A percentile compares a stretch with the other conserved stretches of the same genome.
Conservation (phyloP, 2,888 invertebrate species). For the Acanthosoma haemorrhoidale region DNA sequence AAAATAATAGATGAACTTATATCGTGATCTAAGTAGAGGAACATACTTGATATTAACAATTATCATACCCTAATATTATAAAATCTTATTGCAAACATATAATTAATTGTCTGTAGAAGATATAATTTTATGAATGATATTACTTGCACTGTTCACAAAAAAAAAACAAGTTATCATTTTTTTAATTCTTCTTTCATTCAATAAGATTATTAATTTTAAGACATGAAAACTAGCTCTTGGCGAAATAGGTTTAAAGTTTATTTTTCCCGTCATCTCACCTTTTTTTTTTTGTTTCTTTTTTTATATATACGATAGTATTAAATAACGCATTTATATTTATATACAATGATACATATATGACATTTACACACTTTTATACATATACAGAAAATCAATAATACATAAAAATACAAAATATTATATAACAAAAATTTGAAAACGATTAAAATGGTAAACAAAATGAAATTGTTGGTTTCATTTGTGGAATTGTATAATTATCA, state of each 20-base stretch:
- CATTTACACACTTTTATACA: slow-evolving; percentile 34
- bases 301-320: slow-evolving; percentile 22
- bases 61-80: slow-evolving; percentile 27
- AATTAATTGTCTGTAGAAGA: slow-evolving; percentile 17
- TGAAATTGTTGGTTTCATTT: slow-evolving; percentile 12
- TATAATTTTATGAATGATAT: background rate
- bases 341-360: slow-evolving; percentile 29
- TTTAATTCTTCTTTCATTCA: background rate
- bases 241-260: background rate
- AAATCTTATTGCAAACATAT: slow-evolving; percentile 30
- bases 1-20: slow-evolving; percentile 38
- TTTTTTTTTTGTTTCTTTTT: background rate
- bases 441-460: slow-evolving; percentile 25
- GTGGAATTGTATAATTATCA: slow-evolving; percentile 26
- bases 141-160: background rate
- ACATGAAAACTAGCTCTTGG: background rate
- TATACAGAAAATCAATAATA: slow-evolving; percentile 31
- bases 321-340: slow-evolving; percentile 25
- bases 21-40: slow-evolving; percentile 38
- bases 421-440: slow-evolving; percentile 29
- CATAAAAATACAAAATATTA: slow-evolving; percentile 35
- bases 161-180: background rate
- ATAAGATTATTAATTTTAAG: background rate
- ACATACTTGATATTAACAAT: slow-evolving; percentile 37
- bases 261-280: slow-evolving; percentile 13